Evolutionary conservation across 2,797 vertebrate species (phyloP).

Genomic region (Sebastes minor): DNA sequence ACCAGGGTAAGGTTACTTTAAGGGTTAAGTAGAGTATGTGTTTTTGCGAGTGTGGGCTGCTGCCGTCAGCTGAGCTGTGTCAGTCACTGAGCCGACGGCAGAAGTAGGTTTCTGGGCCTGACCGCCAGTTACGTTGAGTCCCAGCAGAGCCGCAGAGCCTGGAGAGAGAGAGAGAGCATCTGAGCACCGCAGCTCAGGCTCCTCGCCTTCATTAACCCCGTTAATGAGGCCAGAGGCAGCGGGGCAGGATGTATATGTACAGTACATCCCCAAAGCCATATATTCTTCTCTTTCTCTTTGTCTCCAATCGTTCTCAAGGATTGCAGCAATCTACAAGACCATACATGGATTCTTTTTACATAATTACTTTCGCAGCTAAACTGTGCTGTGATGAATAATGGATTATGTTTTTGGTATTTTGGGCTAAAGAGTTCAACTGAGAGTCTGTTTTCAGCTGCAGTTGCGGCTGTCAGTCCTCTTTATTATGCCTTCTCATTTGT

Average conservation of each 20-base stretch:
- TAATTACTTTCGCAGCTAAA: background rate
- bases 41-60: constrained; percentile 24
- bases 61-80: constrained; percentile 44
- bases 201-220: constrained; percentile 72
- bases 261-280: constrained; percentile 11
- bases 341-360: background rate
- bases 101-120: constrained; percentile 85
- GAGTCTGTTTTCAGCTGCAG: background rate
- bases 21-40: constrained; percentile 26
- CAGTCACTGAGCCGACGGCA: constrained; percentile 53
- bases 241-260: constrained; percentile 21
- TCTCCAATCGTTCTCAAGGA: background rate
- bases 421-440: background rate
- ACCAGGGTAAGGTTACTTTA: constrained; percentile 39
- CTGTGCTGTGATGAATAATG: constrained; percentile 21
- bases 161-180: constrained; percentile 18
- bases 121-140: constrained; percentile 44
- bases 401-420: constrained; percentile 13
- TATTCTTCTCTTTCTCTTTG: background rate
- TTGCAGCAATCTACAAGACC: background rate
- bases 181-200: constrained; percentile 29
- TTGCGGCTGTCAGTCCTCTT: background rate
- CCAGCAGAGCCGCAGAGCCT: constrained; percentile 44
- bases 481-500: background rate
- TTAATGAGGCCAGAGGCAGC: constrained; percentile 74